Conservation (phyloP, 1,140 invertebrate genomes). For the Leucophenga varia region DNA sequence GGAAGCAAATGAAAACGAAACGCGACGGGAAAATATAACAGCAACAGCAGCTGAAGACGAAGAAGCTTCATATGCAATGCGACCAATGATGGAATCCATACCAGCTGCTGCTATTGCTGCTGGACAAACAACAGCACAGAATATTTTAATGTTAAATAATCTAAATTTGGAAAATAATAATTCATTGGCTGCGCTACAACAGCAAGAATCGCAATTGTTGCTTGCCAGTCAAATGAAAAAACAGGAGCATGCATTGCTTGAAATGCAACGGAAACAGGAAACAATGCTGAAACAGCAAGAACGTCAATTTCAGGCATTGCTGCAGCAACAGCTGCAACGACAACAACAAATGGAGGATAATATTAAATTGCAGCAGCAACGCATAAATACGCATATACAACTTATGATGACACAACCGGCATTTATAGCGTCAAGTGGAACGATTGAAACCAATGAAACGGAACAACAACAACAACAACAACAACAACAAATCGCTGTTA, state of each 20-base stretch:
- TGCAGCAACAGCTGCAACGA: constrained; percentile 58
- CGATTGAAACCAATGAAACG: neutral
- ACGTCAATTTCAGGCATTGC: constrained; percentile 55
- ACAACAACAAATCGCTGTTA: constrained; percentile 9
- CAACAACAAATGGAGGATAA: constrained; percentile 59
- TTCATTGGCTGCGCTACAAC: constrained; percentile 55
- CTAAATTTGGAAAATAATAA: constrained; percentile 55
- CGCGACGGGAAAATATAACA: too few relatives aligned
- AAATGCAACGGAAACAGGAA: constrained; percentile 59
- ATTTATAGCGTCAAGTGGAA: neutral
- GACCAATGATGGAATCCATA: neutral
- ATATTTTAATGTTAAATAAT: constrained; percentile 36
- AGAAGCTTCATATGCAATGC: neutral
- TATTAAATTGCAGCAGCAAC: constrained; percentile 58
- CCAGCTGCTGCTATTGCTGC: neutral
- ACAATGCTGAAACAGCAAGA: constrained; percentile 56
- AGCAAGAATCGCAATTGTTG: constrained; percentile 58
- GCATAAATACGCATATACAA: constrained; percentile 60
- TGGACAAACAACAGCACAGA: constrained; percentile 22
- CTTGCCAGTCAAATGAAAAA: constrained; percentile 59
- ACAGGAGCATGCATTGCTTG: constrained; percentile 57
- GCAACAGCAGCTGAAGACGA: too few relatives aligned
- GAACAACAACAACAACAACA: constrained; percentile 5
- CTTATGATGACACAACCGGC: constrained; percentile 55
- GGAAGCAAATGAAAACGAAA: too few relatives aligned